Evolutionary conservation across 2,888 invertebrate genomes (phyloP), one percentile per base, ranked within the genome.

Genomic region (Pachydiplax longipennis): DNA sequence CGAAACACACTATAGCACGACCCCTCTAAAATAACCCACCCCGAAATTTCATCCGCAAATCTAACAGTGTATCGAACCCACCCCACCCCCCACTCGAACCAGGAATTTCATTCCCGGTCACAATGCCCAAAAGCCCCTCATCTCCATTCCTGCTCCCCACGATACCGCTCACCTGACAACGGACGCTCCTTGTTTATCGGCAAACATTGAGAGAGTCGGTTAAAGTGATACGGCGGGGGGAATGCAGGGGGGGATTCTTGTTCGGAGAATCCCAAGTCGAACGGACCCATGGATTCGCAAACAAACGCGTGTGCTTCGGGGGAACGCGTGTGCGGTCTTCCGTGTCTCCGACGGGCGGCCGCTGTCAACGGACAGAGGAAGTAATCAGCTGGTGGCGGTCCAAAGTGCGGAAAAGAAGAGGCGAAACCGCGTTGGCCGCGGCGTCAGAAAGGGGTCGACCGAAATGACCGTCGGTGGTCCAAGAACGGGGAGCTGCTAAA

Each of bases 21-120:
- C 1, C 18, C 73, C n/a, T 13, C 65, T 65, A 12, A 8, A 25
- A 73, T 22, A 73, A 22, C 25, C 25, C 15, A 22, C 73, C 2
- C 31, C 13, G 25, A 31, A 25, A 73, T 31, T 73, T 73, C 73
- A 25, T 12, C 31, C 73, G 15, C 73, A 25, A 12, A 31, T 31
- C 73, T 31, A 73, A 31, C 73, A 31, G 12, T 22, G 25, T 73
- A 31, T 73, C 65, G 65, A 65, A 65, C 12, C 65, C 65, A 8
- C 44, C n/a, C 37, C 37, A 37, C 37, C 44, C 15, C 18, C 53
- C 83, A 83, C 87, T 61, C 35, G 22, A 35, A 35, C 83, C 22
- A 53, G 87, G 87, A 87, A 87, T 87, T 83, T 61, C 87, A 65
- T 61, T 61, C 87, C 87, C 35, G 61, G 61, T 61, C 53, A 83